Evolutionary conservation across 2,888 invertebrate genomes (phyloP).

Genomic region (Luperina nickerlii): DNA sequence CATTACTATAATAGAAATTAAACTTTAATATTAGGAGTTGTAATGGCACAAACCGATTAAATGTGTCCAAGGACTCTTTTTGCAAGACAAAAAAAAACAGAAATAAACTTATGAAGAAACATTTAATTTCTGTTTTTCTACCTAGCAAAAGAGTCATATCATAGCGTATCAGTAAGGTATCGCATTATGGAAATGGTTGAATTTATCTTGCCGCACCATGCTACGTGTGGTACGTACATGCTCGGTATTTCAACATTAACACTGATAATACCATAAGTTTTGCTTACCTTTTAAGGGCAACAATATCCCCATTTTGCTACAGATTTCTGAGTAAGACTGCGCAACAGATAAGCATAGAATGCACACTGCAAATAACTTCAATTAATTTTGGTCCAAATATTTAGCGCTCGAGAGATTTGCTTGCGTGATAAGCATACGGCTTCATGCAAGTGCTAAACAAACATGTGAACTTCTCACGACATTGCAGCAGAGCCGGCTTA

Average conservation of each 20-base stretch:
- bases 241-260: constrained; percentile 18
- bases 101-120: background rate
- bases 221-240: background rate
- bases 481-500: constrained; percentile 2
- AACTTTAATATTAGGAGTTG: constrained; percentile 2
- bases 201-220: background rate
- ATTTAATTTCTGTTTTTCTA: background rate
- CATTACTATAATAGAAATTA: constrained; percentile 4
- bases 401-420: constrained; percentile 10
- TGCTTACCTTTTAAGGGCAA: constrained; percentile 12
- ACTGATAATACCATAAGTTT: background rate
- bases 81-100: background rate
- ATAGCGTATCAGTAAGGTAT: constrained; percentile 14
- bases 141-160: background rate
- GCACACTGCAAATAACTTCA: background rate
- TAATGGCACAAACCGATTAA: background rate
- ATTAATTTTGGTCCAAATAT: constrained; percentile 25
- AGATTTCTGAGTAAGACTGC: background rate
- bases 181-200: constrained; percentile 13
- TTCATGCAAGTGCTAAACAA: background rate
- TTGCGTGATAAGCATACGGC: constrained; percentile 8
- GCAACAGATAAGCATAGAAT: background rate
- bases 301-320: background rate
- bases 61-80: background rate
- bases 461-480: constrained; percentile 13